Conservation (phyloP, 2,113 vertebrate genomes). For the Amphilophus citrinellus region DNA sequence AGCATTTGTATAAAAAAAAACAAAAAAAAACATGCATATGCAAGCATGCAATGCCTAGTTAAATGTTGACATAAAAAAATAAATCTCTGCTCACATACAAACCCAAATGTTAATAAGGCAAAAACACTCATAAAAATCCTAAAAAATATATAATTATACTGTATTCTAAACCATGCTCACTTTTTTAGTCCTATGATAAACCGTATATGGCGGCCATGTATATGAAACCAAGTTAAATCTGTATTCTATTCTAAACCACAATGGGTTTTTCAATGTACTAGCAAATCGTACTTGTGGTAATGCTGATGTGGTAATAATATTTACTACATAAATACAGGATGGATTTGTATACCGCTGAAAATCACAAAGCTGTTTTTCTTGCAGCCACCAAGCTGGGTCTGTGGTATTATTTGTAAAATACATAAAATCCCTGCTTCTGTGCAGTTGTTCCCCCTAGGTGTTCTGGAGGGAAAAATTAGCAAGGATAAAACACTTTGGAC, state of each 20-base stretch:
- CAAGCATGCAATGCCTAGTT: background rate
- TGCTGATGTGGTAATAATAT: conserved; percentile 31
- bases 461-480: conserved; percentile 17
- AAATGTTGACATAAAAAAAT: background rate
- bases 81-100: background rate
- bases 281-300: background rate
- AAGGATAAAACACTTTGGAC: conserved; percentile 20
- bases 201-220: background rate
- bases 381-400: background rate
- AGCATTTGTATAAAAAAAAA: background rate
- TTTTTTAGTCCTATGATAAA: background rate
- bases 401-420: conserved; percentile 25
- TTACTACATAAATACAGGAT: conserved; percentile 3
- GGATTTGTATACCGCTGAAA: conserved; percentile 24
- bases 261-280: conserved; percentile 5
- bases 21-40: background rate
- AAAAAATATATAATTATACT: background rate
- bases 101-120: background rate
- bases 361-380: conserved; percentile 22
- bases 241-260: conserved; percentile 15
- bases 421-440: conserved; percentile 1
- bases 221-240: conserved; percentile 4
- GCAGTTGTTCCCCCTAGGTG: conserved; percentile 14
- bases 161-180: background rate
- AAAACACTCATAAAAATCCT: background rate